phyloP scores from a whole-genome alignment of 2,797 vertebrate species.

The Melanotaenia trifasciata region DNA sequence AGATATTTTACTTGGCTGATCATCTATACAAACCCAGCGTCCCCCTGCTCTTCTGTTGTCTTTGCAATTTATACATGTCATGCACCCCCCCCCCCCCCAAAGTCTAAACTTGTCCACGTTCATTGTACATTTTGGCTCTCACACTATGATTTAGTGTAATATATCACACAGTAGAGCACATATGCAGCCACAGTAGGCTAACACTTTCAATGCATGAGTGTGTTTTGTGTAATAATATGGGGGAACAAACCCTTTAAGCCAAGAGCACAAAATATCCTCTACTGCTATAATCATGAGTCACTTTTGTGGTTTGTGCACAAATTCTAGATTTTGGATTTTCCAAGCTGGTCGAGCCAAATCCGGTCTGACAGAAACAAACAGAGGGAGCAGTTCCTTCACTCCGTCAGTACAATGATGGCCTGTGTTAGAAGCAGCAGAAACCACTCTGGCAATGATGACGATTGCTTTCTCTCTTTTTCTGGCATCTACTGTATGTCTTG shows the following conservation, averaged over 20 bases:
- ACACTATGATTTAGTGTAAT: background rate
- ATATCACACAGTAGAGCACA: background rate
- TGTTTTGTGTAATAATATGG: background rate
- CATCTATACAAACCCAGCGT: background rate
- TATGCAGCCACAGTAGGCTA: background rate
- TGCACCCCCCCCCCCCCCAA: background rate
- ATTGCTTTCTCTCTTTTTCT: constrained; percentile 51
- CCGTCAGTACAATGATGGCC: constrained; percentile 71
- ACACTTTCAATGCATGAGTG: background rate
- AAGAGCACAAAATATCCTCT: background rate
- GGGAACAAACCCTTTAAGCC: background rate
- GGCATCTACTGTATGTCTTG: constrained; percentile 66
- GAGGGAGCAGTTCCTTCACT: constrained; percentile 46
- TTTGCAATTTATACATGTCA: constrained; percentile 32
- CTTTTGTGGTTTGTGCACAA: constrained; percentile 8
- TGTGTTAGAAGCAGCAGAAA: constrained; percentile 59
- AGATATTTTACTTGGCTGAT: constrained; percentile 25
- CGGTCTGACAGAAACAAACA: constrained; percentile 37
- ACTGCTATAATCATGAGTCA: constrained; percentile 22
- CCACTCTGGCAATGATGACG: constrained; percentile 51
- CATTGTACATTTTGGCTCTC: constrained; percentile 7
- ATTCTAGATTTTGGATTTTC: constrained; percentile 46
- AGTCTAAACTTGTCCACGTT: background rate
- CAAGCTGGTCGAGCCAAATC: constrained; percentile 24
- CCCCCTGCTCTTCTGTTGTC: constrained; percentile 43